Base-by-base conservation (phyloP, 2,797 vertebrate species). In the Danio kyathit region DNA sequence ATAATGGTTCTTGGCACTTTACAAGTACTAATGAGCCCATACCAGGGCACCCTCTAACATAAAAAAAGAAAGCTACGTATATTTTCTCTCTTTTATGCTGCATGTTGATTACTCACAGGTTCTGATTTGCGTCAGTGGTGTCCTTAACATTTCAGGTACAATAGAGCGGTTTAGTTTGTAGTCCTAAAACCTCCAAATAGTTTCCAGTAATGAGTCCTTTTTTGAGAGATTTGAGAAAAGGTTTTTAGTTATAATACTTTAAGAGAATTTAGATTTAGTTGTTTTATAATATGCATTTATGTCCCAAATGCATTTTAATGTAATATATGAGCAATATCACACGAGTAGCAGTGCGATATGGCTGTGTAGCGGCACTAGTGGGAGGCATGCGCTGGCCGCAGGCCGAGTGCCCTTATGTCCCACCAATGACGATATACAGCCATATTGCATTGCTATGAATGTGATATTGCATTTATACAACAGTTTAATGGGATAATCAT, bases 1-100 rank as follows among this genome's bases (percentile, higher is more conserved):
- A 57, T 79, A 84, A 75, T 44, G 44, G 59, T 81, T 72, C 40
- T 54, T 67, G 74, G 46, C 67, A 1, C 65, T 57, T 65, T 29
- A 40, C 41, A 40, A 21, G 10, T 59, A 48, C 43, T 49, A 67
- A 71, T 51, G 71, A 66, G 51, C 41, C 21, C 63, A 65, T n/a
- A n/a, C 6, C 1, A 3, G 14, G 41, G 19, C 5, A 64, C 60
- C 60, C 73, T 65, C 14, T 38, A 11, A 48, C 14, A 14, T 57
- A 17, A 46, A 57, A n/a, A 60, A 21, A 66, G n/a, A 74, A 51
- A 41, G n/a, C 3, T 5, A 4, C 11, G 6, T n/a, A 10, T 6
- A 73, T 66, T 44, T 29, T 16, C 17, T 16, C 17, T 7, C 17
- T 73, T 60, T 79, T 16, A 38, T n/a, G 51, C 41, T 52, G 44